A percentile compares a stretch with the other conserved stretches of the same genome.
Conservation (phyloP, 2,888 invertebrate species). For the Eupithecia inturbata region DNA sequence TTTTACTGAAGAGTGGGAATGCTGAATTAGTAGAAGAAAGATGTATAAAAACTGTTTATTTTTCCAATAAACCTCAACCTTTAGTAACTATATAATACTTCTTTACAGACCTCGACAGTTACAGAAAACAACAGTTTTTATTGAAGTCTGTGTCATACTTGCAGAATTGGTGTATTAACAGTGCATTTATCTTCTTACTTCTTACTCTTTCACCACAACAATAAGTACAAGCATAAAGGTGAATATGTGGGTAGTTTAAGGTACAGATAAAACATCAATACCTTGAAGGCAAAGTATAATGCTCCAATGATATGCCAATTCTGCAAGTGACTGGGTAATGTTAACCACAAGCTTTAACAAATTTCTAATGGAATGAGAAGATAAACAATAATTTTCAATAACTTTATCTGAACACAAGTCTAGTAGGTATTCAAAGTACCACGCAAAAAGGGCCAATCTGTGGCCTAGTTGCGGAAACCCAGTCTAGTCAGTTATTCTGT, state of each 20-base stretch:
- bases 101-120: not conserved
- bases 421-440: not conserved
- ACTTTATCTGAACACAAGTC: constrained; percentile 1
- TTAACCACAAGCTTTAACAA: not conserved
- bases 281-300: not conserved
- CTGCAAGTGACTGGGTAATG: not conserved
- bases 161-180: not conserved
- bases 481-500: too few relatives aligned
- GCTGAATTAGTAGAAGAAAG: not conserved
- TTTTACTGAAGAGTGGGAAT: constrained; percentile 24
- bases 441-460: too few relatives aligned
- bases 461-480: too few relatives aligned
- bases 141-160: not conserved
- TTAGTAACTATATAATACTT: too few relatives aligned
- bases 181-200: too few relatives aligned
- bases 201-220: too few relatives aligned
- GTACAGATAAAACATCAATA: not conserved
- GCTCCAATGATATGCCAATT: not conserved
- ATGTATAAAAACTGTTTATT: constrained; percentile 33
- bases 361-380: not conserved
- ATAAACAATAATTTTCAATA: not conserved
- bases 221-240: too few relatives aligned
- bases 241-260: too few relatives aligned
- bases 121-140: constrained; percentile 18
- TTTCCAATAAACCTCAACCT: constrained; percentile 24